Evolutionary conservation across 92 coral and sea anemone species (phyloP), one percentile per base, ranked within the genome.

Genomic region (Zoanthus sociatus): DNA sequence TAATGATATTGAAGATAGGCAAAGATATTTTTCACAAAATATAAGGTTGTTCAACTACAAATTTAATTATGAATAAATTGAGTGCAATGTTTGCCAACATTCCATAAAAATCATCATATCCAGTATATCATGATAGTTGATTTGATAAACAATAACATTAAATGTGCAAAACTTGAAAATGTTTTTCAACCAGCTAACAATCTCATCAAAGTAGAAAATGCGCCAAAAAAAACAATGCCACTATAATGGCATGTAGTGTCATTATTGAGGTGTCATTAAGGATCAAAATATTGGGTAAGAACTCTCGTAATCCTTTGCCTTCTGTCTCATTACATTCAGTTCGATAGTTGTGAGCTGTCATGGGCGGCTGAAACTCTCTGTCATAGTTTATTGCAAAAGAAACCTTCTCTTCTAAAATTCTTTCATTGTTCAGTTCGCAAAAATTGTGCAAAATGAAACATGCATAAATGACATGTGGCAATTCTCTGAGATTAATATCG

Each of bases 381-480:
- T 86, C 93, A 68, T 76, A 87, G 42, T 75, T 16, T 8, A 90
- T 67, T 9, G 93, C 89, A 5, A 78, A 13, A 14, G 88, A 20
- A 18, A 91, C 78, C 17, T 14, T 61, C 26, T 91, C 81, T 53
- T 87, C 93, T 44, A 18, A 21, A 32, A 91, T 83, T 32, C 7
- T 77, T 55, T 92, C 90, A 18, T 84, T 87, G 64, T 92, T 90
- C 14, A 82, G 56, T 83, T 92, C 95, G 73, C 92, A 92, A 48
- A 73, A 90, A 53, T 92, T 92, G 78, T 90, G 93, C n/a, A 90
- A 26, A n/a, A 92, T 91, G 87, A 92, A 92, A 66, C 95, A 92
- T 3, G 93, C 93, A 90, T 87, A 92, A 17, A 92, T 90, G 46
- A 92, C 87, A 63, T 45, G 64, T 33, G 95, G 88, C 14, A 92